Percentiles rank a stretch among this genome's conserved stretches.
phyloP scores from a whole-genome alignment of 2,113 vertebrate genomes.

The Pterocles burchelli region DNA sequence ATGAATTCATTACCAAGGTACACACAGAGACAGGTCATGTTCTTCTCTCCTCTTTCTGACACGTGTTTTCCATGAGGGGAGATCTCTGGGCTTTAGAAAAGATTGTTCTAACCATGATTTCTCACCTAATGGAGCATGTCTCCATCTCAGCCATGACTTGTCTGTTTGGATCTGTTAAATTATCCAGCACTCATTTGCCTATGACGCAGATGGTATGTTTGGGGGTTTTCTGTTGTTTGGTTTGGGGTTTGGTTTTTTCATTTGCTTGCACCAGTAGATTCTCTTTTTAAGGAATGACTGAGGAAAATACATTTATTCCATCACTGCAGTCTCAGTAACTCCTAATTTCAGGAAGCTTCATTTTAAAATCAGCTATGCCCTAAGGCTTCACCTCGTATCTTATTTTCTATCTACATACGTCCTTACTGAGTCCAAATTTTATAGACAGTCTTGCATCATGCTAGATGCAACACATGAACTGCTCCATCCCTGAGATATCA shows the following conservation, averaged over 20 bases:
- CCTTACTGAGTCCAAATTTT: background rate
- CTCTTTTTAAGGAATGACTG: background rate
- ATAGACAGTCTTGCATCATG: background rate
- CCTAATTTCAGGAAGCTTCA: background rate
- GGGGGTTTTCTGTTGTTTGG: background rate
- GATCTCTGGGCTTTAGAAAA: background rate
- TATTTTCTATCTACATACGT: background rate
- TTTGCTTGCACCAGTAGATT: background rate
- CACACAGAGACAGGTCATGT: accelerated
- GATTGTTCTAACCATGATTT: background rate
- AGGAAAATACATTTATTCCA: background rate
- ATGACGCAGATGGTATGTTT: background rate
- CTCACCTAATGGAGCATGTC: background rate
- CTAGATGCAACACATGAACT: background rate
- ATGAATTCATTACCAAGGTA: background rate
- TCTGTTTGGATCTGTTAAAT: background rate
- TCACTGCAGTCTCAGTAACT: background rate
- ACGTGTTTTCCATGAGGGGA: background rate
- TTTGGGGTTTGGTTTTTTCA: background rate
- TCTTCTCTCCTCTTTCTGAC: background rate
- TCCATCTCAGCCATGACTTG: background rate
- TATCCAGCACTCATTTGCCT: background rate
- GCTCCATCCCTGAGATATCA: background rate
- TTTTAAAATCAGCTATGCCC: background rate
- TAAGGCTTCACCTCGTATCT: background rate